These are phyloP conservation scores for Orbicella faveolata DNA, from an alignment of 64 coral and sea anemone species.

Conservation along the genomic window DNA sequence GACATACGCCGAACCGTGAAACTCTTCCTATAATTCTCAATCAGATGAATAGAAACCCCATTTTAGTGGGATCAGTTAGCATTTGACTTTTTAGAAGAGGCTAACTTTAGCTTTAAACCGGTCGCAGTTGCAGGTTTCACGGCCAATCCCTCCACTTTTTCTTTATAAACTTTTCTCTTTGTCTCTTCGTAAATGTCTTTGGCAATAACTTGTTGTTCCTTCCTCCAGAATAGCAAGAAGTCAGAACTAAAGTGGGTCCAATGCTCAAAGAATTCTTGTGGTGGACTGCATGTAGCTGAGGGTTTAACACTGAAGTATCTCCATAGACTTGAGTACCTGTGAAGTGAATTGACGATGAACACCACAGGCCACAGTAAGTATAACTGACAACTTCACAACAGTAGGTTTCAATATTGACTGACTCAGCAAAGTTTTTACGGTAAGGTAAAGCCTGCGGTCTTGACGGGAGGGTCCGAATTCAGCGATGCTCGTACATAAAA, in stretches of 20 bases:
- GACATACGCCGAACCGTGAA: too few relatives aligned
- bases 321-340: constrained; percentile 63
- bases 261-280: constrained; percentile 89
- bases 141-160: constrained; percentile 67
- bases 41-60: too few relatives aligned
- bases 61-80: background rate
- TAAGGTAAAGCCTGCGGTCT: too few relatives aligned
- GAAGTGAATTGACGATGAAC: background rate
- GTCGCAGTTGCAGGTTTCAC: constrained; percentile 80
- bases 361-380: background rate
- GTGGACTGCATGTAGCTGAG: constrained; percentile 40
- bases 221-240: constrained; percentile 83
- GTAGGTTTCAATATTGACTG: background rate
- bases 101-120: constrained; percentile 80
- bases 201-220: constrained; percentile 80
- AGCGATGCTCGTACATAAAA: too few relatives aligned
- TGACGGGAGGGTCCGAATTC: too few relatives aligned
- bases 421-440: background rate
- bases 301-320: constrained; percentile 46
- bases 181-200: constrained; percentile 88
- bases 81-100: constrained; percentile 56
- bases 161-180: constrained; percentile 72
- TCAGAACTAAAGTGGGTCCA: constrained; percentile 78
- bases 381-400: background rate
- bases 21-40: too few relatives aligned